Evolutionary conservation across 1,140 invertebrate genomes (phyloP).

Genomic region (Parasteatoda tepidariorum): DNA sequence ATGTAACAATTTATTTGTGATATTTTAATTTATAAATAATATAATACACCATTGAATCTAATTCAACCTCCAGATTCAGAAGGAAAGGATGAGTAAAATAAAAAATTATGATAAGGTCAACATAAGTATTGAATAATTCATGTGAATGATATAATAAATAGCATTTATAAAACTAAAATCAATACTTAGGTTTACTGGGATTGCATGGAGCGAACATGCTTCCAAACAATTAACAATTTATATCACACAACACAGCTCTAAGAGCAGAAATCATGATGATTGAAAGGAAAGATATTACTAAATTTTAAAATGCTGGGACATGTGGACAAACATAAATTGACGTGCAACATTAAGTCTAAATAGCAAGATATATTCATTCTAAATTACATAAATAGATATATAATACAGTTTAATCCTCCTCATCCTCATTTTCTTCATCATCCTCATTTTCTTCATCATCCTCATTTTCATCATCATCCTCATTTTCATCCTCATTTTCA

Average conservation of each 20-base stretch:
- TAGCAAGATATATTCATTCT: background rate
- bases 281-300: too few species aligned
- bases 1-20: background rate
- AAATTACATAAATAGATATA: slow-evolving; percentile 16
- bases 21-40: background rate
- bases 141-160: background rate
- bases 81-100: background rate
- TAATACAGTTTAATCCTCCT: background rate
- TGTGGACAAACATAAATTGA: background rate
- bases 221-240: background rate
- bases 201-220: background rate
- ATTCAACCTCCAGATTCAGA: background rate
- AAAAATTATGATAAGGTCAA: background rate
- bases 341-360: background rate
- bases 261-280: background rate
- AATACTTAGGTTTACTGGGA: background rate
- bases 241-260: background rate
- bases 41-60: background rate
- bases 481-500: too few species aligned
- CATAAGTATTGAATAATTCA: background rate
- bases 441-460: too few species aligned
- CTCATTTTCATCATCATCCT: too few species aligned
- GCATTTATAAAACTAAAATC: background rate
- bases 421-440: too few species aligned
- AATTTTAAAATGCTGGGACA: too few species aligned